Conservation (phyloP, 2,888 invertebrate species). For the Trichacis sp. region DNA sequence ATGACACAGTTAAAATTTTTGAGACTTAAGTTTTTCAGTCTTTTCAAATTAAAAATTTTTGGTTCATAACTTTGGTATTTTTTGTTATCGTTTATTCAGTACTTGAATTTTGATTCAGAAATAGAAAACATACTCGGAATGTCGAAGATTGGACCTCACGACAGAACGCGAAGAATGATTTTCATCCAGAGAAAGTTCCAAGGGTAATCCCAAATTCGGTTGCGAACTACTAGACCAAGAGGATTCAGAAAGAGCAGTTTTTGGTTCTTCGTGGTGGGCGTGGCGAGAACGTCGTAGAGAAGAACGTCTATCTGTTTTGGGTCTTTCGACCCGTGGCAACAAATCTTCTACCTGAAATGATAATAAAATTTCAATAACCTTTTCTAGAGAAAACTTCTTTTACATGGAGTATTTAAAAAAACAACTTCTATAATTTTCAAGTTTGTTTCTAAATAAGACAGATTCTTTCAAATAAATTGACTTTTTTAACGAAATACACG, state of each 20-base stretch:
- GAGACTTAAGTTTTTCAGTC: too few relatives aligned
- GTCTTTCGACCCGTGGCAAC: conserved; percentile 47
- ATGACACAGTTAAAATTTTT: too few relatives aligned
- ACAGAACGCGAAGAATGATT: conserved; percentile 56
- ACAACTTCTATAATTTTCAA: too few relatives aligned
- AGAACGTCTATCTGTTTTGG: conserved; percentile 59
- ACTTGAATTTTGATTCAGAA: too few relatives aligned
- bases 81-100: too few relatives aligned
- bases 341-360: conserved; percentile 15
- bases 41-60: too few relatives aligned
- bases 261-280: conserved; percentile 51
- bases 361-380: too few relatives aligned
- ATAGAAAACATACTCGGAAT: conserved; percentile 53
- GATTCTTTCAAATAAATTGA: too few relatives aligned
- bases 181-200: conserved; percentile 52
- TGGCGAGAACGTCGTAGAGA: conserved; percentile 57
- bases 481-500: too few relatives aligned
- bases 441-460: too few relatives aligned
- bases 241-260: conserved; percentile 44
- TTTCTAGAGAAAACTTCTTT: neutral
- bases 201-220: conserved; percentile 42
- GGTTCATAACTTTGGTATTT: too few relatives aligned
- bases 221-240: conserved; percentile 48
- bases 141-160: conserved; percentile 69
- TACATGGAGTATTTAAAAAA: too few relatives aligned